Evolutionary conservation across 2,113 vertebrate genomes (phyloP).

Genomic region (Butorides virescens): DNA sequence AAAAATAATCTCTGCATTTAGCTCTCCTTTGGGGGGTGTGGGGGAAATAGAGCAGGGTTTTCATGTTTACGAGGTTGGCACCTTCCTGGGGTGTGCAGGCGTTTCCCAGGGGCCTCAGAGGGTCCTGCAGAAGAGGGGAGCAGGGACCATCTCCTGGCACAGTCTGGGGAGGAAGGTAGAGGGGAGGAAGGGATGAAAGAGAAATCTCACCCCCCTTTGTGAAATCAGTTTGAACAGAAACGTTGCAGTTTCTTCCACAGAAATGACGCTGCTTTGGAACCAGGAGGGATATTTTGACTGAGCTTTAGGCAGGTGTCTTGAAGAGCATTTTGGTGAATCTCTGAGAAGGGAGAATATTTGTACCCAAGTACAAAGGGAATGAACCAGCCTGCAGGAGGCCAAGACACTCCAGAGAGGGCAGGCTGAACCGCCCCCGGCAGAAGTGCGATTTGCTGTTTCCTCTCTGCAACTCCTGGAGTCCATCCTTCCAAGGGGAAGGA

Average conservation of each 20-base stretch:
- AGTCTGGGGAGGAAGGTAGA: not conserved
- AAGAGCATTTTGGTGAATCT: not conserved
- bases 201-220: not conserved
- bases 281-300: not conserved
- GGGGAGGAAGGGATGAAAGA: not conserved
- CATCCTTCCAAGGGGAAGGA: not conserved
- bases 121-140: not conserved
- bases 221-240: not conserved
- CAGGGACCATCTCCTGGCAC: not conserved
- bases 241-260: not conserved
- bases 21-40: not conserved
- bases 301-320: not conserved
- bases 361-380: not conserved
- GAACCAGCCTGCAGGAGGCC: not conserved
- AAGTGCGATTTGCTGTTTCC: not conserved
- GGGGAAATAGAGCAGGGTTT: not conserved
- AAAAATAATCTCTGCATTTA: constrained; percentile 32
- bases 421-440: not conserved
- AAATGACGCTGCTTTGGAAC: not conserved
- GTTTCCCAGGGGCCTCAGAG: not conserved
- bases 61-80: not conserved
- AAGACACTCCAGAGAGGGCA: not conserved
- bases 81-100: not conserved
- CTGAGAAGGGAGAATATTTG: not conserved
- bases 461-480: not conserved